A percentile compares a stretch with the other conserved stretches of the same genome.
Conservation (phyloP, 2,113 vertebrate species). For the Osmerus eperlanus region DNA sequence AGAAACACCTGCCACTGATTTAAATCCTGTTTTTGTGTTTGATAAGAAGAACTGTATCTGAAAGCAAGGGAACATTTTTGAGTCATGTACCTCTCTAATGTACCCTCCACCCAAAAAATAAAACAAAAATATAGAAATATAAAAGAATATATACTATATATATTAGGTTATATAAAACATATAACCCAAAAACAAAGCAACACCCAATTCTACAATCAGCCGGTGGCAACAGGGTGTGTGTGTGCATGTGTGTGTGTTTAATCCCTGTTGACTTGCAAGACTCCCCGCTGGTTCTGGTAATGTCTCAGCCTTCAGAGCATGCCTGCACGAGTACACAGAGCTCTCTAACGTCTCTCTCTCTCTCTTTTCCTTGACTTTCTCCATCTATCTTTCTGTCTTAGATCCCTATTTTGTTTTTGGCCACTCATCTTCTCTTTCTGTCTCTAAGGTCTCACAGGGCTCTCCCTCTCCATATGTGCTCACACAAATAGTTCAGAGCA, state of each 20-base stretch:
- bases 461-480: no score
- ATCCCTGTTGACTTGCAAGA: slow-evolving; percentile 23
- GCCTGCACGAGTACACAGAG: neutral
- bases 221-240: neutral
- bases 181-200: no score
- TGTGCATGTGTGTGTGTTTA: slow-evolving; percentile 33
- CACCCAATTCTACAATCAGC: neutral
- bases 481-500: neutral
- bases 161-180: no score
- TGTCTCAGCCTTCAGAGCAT: neutral
- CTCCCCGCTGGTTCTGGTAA: slow-evolving; percentile 38
- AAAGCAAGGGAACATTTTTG: neutral
- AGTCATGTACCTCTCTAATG: neutral
- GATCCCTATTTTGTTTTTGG: no score
- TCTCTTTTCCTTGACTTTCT: no score
- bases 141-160: no score
- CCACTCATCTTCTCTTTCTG: neutral
- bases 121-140: no score
- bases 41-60: no score
- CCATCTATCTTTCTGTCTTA: no score
- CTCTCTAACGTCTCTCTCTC: neutral
- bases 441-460: neutral
- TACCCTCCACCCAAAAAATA: neutral
- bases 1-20: neutral
- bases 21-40: no score